Evolutionary conservation across 2,113 vertebrate genomes (phyloP), one percentile per base, ranked within the genome.

Genomic region (Grantiella picta): DNA sequence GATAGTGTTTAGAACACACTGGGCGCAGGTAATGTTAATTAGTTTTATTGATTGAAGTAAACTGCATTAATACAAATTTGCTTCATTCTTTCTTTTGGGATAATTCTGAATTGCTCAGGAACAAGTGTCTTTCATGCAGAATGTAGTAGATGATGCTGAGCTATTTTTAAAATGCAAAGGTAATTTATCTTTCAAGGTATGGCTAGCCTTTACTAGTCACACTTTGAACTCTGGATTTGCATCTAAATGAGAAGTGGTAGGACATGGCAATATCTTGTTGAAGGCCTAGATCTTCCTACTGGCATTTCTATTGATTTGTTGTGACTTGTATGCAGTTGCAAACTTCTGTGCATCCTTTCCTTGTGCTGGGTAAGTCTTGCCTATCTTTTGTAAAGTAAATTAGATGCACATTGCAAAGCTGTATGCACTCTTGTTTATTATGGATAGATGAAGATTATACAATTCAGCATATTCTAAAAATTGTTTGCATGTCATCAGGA

Each of bases 1-100:
- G 99, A 99, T 99, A 86, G 99, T 99, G 63, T 99, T 99, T 98
- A 99, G 98, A 98, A 99, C 99, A 96, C 99, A 99, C 98, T 99
- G 99, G 99, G 98, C 99, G 64, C 99, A 99, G 99, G 99, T 99
- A 98, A 98, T 36, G 59, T 88, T 89, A 93, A 89, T 94, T 87
- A 82, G 35, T 77, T 96, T 52, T 86, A 80, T 91, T 94, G 85
- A 77, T 94, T 86, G 47, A 71, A 89, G 63, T 82, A 89, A 66
- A 23, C 56, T 86, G 36, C 28, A n/a, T 69, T 91, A 71, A 90
- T 65, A 78, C n/a, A 60, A 71, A 70, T 91, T 82, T 50, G 24
- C 47, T 94, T 73, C 13, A 3, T 65, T 95, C 50, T 47, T 90
- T 40, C 45, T 70, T 83, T 35, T 63, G 82, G 35, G 21, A 57